Evolutionary conservation across 2,797 vertebrate genomes (phyloP).

Genomic region (Acanthurus leucopareius): DNA sequence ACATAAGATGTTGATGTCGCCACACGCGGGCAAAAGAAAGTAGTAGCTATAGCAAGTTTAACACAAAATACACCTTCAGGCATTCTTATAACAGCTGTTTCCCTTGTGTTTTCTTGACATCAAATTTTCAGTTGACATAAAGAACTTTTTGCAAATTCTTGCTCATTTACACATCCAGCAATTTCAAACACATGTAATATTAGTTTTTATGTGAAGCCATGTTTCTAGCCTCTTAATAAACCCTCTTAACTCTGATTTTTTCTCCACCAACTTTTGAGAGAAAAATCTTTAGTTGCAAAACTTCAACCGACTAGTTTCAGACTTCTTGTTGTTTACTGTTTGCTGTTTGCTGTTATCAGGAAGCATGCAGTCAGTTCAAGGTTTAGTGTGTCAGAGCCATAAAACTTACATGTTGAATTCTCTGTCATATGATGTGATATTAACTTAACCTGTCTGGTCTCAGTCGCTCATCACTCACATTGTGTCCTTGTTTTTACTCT

Average conservation of each 20-base stretch:
- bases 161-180: not conserved
- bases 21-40: not conserved
- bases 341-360: not conserved
- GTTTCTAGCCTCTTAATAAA: not conserved
- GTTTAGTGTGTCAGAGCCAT: not conserved
- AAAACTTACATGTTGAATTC: not conserved
- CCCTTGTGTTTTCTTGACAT: not conserved
- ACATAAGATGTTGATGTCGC: too few species aligned
- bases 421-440: too few species aligned
- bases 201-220: not conserved
- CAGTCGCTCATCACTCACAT: not conserved
- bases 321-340: not conserved
- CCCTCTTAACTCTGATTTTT: not conserved
- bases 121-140: not conserved
- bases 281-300: not conserved
- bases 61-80: not conserved
- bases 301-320: not conserved
- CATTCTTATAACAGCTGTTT: not conserved
- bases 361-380: not conserved
- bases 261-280: not conserved
- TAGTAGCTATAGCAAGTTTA: not conserved
- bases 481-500: not conserved
- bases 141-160: not conserved
- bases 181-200: not conserved
- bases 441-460: not conserved